Evolutionary conservation across 2,113 vertebrate species (phyloP).

Genomic region (Ammospiza nelsoni): DNA sequence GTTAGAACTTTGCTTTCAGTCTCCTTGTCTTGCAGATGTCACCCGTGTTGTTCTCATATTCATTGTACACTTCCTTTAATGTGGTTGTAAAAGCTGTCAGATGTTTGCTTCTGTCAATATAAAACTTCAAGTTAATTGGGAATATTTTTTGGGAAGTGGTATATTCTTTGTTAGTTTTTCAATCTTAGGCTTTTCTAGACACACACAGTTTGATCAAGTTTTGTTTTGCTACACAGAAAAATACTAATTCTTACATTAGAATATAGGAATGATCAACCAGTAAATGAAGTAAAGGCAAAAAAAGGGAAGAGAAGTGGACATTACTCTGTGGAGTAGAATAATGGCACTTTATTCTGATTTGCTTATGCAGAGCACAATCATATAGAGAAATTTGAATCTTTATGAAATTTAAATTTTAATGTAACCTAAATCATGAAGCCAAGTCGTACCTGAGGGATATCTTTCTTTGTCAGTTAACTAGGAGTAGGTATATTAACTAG

Average conservation of each 20-base stretch:
- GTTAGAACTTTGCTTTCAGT: neutral
- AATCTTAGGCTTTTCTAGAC: neutral
- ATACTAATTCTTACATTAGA: neutral
- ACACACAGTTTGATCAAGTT: neutral
- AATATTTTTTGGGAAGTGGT: neutral
- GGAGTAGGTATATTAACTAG: neutral
- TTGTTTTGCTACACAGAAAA: neutral
- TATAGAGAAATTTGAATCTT: neutral
- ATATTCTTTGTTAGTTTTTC: neutral
- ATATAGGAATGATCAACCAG: neutral
- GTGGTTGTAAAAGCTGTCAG: neutral
- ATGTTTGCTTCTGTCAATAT: neutral
- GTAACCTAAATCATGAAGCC: neutral
- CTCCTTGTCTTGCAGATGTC: neutral
- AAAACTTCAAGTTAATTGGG: neutral
- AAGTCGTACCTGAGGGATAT: neutral
- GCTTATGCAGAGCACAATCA: neutral
- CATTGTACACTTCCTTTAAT: neutral
- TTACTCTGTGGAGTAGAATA: neutral
- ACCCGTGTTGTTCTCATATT: neutral
- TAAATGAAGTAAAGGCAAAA: slow-evolving; percentile 21
- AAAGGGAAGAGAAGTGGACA: neutral
- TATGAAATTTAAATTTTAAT: neutral
- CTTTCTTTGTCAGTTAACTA: neutral
- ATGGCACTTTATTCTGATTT: neutral